These are phyloP conservation scores for Centruroides sculpturatus DNA, from an alignment of 1,140 invertebrate species.

Conservation along the genomic window DNA sequence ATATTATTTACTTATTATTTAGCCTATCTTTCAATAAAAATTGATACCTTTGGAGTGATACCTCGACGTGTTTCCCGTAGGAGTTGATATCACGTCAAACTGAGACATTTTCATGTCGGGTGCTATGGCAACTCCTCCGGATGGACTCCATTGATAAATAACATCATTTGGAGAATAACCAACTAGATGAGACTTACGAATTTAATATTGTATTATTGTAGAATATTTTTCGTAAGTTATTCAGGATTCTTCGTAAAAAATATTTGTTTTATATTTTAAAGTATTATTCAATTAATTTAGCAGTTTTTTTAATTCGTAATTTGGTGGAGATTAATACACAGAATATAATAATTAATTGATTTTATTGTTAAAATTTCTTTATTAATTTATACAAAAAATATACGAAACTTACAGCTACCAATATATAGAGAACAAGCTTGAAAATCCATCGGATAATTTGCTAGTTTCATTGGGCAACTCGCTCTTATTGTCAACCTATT, in stretches of 20 bases:
- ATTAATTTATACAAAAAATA: background rate
- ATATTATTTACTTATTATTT: too few relatives aligned
- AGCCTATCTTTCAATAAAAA: too few relatives aligned
- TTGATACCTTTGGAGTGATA: too few relatives aligned
- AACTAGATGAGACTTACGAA: slow-evolving; percentile 40
- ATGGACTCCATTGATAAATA: slow-evolving; percentile 74
- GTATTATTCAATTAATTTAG: too few relatives aligned
- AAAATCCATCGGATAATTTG: slow-evolving; percentile 91
- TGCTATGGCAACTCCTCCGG: slow-evolving; percentile 64
- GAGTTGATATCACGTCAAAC: slow-evolving; percentile 75
- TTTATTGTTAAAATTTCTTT: too few relatives aligned
- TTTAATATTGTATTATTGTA: background rate
- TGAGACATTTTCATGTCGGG: slow-evolving; percentile 78
- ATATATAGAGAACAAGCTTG: slow-evolving; percentile 78
- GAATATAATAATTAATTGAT: too few relatives aligned
- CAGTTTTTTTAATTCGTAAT: too few relatives aligned
- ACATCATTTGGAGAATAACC: slow-evolving; percentile 77
- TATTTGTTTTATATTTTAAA: too few relatives aligned
- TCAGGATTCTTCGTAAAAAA: too few relatives aligned
- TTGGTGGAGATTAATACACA: too few relatives aligned
- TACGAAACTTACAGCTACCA: slow-evolving; percentile 72
- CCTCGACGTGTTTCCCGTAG: slow-evolving; percentile 42
- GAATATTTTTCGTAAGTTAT: background rate
- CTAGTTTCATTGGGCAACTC: slow-evolving; percentile 89
- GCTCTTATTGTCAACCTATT: slow-evolving; percentile 88